Evolutionary conservation across 1,140 invertebrate genomes (phyloP), one percentile per base, ranked within the genome.

Genomic region (Sogatella furcifera): DNA sequence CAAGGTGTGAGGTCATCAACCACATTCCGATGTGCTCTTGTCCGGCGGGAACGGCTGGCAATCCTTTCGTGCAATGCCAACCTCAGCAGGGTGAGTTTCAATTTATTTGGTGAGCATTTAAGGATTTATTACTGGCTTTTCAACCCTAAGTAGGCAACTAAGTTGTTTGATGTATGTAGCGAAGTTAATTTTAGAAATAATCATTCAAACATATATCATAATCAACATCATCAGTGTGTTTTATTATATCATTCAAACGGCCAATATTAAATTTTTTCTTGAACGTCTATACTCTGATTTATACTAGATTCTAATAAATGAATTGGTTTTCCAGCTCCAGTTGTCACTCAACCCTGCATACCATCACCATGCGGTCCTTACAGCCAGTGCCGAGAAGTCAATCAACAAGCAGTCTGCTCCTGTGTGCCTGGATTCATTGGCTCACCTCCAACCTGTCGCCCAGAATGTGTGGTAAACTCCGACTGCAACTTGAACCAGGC

Each of bases 401-500:
- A 81, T 53, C 78, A 78, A 57, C 74, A 79, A 55, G 80, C 84
- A 0, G 81, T 83, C 0, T 90, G 87, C 66, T 80, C 81, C 19
- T 90, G 87, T 67, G 73, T 81, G 64, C 77, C 55, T 14, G 81
- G 74, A 41, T 88, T 84, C 65, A 74, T 82, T 15, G 86, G 86
- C 55, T 80, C 74, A 62, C 84, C 86, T 61, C 85, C 85, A 24
- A 84, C 83, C 66, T 88, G 85, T 65, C 76, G 81, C 66, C 84
- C 86, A 34, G 86, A 89, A 71, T 89, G 86, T 74, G 77, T 79
- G 3, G 79, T 85, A n/a, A 85, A 87, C 70, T 76, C 84, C 0
- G 86, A 88, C 67, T 89, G 86, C 72, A 70, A 79, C 28, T 80
- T 79, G 61, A 79, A 78, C 60, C 73, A 76, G 66, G 84, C 84